Conservation (phyloP, 2,888 invertebrate species). For the Mythimna lalbum region DNA sequence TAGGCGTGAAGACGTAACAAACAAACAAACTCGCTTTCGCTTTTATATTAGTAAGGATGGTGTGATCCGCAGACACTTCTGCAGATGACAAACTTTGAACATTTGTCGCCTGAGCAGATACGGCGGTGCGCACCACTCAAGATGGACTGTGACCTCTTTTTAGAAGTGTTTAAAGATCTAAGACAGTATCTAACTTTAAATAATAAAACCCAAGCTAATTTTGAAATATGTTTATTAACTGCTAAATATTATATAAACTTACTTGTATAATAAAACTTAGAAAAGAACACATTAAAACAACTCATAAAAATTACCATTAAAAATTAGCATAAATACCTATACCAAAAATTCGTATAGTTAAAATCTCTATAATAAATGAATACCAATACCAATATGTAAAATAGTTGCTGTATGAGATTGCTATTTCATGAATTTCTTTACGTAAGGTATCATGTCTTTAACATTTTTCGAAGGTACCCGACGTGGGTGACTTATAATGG, state of each 20-base stretch:
- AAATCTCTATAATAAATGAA: background rate
- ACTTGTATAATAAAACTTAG: conserved; percentile 13
- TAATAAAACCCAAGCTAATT: background rate
- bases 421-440: background rate
- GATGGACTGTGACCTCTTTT: too few relatives aligned
- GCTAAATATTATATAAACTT: conserved; percentile 12
- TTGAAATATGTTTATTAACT: background rate
- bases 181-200: background rate
- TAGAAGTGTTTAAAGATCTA: too few relatives aligned
- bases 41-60: too few relatives aligned
- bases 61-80: too few relatives aligned
- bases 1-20: too few relatives aligned
- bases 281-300: background rate
- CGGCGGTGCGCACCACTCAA: too few relatives aligned
- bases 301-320: background rate
- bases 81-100: too few relatives aligned
- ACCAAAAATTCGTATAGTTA: background rate
- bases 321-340: background rate
- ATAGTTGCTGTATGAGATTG: background rate
- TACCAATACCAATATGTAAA: background rate
- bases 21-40: too few relatives aligned
- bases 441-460: background rate
- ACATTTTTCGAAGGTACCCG: conserved; percentile 64
- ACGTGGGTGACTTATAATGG: conserved; percentile 71
- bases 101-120: too few relatives aligned